Evolutionary conservation across 2,888 invertebrate genomes (phyloP), one percentile per base, ranked within the genome.

Genomic region (Pristionchus fissidentatus): DNA sequence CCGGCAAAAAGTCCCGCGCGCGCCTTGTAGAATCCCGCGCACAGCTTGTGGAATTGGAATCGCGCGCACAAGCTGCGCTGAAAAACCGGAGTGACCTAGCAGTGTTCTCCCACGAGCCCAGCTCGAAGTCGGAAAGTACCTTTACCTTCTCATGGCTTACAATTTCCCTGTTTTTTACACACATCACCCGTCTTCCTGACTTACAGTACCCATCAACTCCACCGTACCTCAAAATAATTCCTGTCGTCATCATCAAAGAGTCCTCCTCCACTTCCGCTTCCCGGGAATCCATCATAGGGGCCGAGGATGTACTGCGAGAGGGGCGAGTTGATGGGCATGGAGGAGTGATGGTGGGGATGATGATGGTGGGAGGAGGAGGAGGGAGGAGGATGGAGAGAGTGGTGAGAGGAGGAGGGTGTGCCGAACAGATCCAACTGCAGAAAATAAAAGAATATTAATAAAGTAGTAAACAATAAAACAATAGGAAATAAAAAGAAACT

Each of bases 221-320:
- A 78, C 22, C 35, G 8, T 38, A 81, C 80, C 60, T 81, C 80
- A 46, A 62, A 81, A 35, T 60, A 60, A 29, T n/a, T 38, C 0
- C 38, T 8, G 22, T 3, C 1, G 62, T 81, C 80, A n/a, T n/a
- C n/a, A 62, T 60, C 80, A n/a, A 38, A 38, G 15, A 62, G 62
- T 0, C 38, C 38, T 26, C 55, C 57, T 57, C 41, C 79, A 19
- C 32, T 43, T 41, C 55, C 55, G 32, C 55, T 35, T 1, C 7
- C 60, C 32, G 66, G 62, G 32, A 41, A 81, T 15, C 46, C 26
- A n/a, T 81, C 81, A 19, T 70, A 83, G 19, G 83, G 52, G 1
- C 83, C 83, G 52, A 83, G 49, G 29, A 83, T 55, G 55, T 70
- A 83, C 19, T 66, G 35, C 4, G 83, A 83, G 7, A 83, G 83